Percentiles rank a stretch among this genome's conserved stretches.
Evolutionary conservation across 2,797 vertebrate genomes (phyloP).

Genomic region (Spinus pinus): DNA sequence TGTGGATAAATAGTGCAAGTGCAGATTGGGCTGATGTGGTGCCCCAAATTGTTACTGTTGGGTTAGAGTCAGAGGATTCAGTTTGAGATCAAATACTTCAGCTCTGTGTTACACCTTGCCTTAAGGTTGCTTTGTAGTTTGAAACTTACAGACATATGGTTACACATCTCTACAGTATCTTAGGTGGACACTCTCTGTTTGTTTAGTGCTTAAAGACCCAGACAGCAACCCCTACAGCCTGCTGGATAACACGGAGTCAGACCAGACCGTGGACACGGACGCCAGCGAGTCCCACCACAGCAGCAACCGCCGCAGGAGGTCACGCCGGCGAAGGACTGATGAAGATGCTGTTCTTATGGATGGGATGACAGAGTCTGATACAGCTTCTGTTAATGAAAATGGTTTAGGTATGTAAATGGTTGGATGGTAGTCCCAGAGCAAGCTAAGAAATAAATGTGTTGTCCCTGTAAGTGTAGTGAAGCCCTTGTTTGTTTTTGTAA

Average conservation of each 20-base stretch:
- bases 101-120: not conserved
- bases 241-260: conserved; percentile 93
- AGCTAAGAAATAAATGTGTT: not conserved
- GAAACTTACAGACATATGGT: not conserved
- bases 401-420: conserved; percentile 87
- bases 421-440: not conserved
- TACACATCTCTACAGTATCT: not conserved
- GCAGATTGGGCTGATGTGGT: not conserved
- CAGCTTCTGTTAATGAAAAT: conserved; percentile 93
- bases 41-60: not conserved
- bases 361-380: conserved; percentile 97
- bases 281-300: conserved; percentile 92
- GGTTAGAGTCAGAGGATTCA: not conserved
- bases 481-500: conserved; percentile 10
- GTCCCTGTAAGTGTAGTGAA: conserved; percentile 11
- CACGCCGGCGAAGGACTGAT: conserved; percentile 93
- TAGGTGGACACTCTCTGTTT: conserved; percentile 45
- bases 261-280: conserved; percentile 96
- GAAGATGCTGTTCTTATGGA: conserved; percentile 94
- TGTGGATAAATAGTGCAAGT: not conserved
- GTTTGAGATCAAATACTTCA: not conserved
- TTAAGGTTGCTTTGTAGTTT: not conserved
- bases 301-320: conserved; percentile 89
- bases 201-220: conserved; percentile 85
- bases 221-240: conserved; percentile 90